A percentile compares a stretch with the other conserved stretches of the same genome.
phyloP scores from a whole-genome alignment of 2,797 vertebrate species.

The Bucorvus abyssinicus region DNA sequence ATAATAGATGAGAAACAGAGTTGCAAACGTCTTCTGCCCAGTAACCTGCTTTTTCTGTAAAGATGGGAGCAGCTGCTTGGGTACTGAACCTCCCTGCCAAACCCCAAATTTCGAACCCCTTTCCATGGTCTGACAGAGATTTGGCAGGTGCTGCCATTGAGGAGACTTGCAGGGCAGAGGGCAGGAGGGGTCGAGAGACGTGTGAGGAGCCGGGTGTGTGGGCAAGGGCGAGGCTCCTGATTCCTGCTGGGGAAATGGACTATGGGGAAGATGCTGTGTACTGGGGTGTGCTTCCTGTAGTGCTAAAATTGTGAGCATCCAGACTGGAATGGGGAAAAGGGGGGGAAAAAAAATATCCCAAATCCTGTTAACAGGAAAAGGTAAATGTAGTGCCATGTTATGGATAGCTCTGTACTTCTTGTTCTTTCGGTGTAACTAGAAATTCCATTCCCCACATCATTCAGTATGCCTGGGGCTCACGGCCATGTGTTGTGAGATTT shows the following conservation, averaged over 20 bases:
- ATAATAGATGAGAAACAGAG: background rate
- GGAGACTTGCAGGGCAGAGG: background rate
- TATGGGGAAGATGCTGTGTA: rapidly evolving
- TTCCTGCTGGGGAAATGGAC: rapidly evolving
- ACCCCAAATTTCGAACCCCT: background rate
- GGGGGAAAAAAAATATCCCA: background rate
- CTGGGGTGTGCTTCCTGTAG: background rate
- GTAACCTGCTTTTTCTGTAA: background rate
- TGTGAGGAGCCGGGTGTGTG: rapidly evolving
- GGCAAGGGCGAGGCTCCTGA: background rate
- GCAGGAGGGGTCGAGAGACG: background rate
- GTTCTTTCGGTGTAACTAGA: background rate
- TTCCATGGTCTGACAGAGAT: background rate
- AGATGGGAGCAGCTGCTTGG: background rate
- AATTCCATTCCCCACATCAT: background rate
- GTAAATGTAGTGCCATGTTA: background rate
- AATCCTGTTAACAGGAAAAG: background rate
- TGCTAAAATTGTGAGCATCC: background rate
- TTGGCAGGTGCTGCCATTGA: background rate
- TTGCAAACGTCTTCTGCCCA: background rate
- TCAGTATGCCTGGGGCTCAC: background rate
- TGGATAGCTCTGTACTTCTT: background rate
- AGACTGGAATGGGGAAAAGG: background rate
- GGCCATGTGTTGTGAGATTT: background rate
- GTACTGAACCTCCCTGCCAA: background rate